Base-by-base conservation (phyloP, 2,797 vertebrate genomes). In the Acanthurus lineatus region DNA sequence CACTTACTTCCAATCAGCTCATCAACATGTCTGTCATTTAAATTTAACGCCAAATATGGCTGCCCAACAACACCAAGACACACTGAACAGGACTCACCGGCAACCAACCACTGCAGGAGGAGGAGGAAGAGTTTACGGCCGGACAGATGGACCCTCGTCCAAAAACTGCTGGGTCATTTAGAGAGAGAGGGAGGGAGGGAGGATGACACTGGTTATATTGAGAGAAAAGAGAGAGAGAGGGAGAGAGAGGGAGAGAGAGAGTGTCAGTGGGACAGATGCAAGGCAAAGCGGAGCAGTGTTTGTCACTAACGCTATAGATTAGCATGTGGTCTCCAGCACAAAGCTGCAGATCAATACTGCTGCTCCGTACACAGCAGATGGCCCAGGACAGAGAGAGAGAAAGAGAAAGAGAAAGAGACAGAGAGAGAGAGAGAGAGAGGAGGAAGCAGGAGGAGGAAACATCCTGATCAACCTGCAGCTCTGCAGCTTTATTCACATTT, bases 261-360 rank as follows among this genome's bases (percentile, higher is more conserved):
- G 84, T 86, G 89, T 83, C 76, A 88, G 88, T 69, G 84, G 84
- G 94, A 94, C 92, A 95, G 96, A 96, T 95, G 94, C 94, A 35
- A 86, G 83, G 88, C 75, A 91, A 91, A 90, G 89, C 85, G 79
- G 81, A 88, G 87, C 84, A 25, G 79, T 92, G 95, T 94, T 94
- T 94, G 95, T 94, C 94, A 94, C 94, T 83, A 95, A 95, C 91
- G 93, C 93, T 93, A 92, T 91, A 95, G 96, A 95, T 96, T 95
- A 95, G 96, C 96, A 95, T 94, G 95, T 95, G 96, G 96, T 97
- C 96, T 93, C 92, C 91, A 88, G 94, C 95, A 95, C 95, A 90
- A 95, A 92, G 95, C 95, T 94, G 88, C 92, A 94, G 91, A 96
- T 96, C 96, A 95, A 97, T 96, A 96, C 87, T 86, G 75, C 92